These are phyloP conservation scores for Lutjanus argentimaculatus DNA, from an alignment of 2,797 vertebrate genomes.

Conservation along the genomic window DNA sequence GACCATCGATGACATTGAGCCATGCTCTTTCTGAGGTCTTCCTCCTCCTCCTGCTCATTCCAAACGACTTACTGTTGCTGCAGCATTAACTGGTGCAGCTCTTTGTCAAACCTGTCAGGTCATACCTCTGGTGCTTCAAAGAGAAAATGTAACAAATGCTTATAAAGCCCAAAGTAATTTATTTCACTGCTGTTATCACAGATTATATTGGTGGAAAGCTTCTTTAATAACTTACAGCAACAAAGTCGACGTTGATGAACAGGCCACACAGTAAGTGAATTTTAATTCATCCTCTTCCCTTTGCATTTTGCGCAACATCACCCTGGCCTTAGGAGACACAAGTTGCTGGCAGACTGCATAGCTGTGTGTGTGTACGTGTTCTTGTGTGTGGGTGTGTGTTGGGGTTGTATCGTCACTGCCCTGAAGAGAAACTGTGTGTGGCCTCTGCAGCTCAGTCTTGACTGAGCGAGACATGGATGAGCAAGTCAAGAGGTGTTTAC, in stretches of 20 bases:
- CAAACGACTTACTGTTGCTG: background rate
- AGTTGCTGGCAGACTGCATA: background rate
- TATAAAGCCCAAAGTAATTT: background rate
- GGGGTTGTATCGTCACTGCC: conserved; percentile 6
- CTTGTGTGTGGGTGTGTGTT: background rate
- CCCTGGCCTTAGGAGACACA: background rate
- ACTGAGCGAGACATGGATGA: background rate
- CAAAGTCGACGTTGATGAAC: background rate
- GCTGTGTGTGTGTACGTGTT: background rate
- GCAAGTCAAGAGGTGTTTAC: conserved; percentile 28
- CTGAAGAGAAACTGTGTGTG: conserved; percentile 17
- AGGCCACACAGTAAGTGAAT: background rate
- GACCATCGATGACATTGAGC: background rate
- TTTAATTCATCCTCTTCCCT: background rate
- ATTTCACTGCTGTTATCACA: background rate
- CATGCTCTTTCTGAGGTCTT: background rate
- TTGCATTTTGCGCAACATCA: conserved; percentile 6
- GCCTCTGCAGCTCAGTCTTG: conserved; percentile 22
- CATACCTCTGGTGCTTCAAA: background rate
- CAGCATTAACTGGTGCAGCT: background rate
- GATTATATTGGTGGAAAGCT: background rate
- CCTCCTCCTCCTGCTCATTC: background rate
- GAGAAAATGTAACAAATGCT: background rate
- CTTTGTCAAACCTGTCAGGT: background rate
- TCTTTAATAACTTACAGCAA: background rate